A percentile compares a stretch with the other conserved stretches of the same genome.
phyloP scores from a whole-genome alignment of 2,888 invertebrate species.

The Bruchidius siliquastri region DNA sequence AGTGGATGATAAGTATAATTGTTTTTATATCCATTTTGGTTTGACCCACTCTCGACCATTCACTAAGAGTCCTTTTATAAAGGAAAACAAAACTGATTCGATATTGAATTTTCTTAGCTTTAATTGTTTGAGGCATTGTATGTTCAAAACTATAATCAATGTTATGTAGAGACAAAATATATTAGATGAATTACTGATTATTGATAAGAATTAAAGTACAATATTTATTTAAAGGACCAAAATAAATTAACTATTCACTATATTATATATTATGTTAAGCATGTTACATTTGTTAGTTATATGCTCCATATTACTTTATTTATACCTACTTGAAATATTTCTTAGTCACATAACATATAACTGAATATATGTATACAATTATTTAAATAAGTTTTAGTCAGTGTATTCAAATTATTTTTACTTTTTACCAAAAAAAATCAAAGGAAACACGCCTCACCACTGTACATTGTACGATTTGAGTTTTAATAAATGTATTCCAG shows the following conservation, averaged over 20 bases:
- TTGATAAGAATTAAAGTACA: conserved; percentile 26
- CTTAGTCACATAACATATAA: conserved; percentile 16
- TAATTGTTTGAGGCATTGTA: background rate
- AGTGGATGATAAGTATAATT: background rate
- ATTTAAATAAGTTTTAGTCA: conserved; percentile 34
- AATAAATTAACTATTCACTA: conserved; percentile 22
- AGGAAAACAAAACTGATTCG: background rate
- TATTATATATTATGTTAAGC: conserved; percentile 17
- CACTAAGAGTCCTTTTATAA: background rate
- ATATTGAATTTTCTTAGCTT: background rate
- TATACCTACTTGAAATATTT: conserved; percentile 23
- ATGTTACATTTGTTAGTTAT: conserved; percentile 25
- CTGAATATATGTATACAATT: conserved; percentile 21
- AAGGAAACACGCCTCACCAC: background rate
- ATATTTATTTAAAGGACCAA: conserved; percentile 36
- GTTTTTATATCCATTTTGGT: background rate
- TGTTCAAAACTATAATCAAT: background rate
- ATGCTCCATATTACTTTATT: conserved; percentile 26
- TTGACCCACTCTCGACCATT: background rate
- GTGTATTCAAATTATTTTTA: conserved; percentile 26
- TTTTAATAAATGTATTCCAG: conserved; percentile 34
- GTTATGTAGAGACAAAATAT: conserved; percentile 5
- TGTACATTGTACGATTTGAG: conserved; percentile 20
- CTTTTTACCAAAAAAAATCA: background rate
- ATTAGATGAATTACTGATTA: conserved; percentile 18